Evolutionary conservation across 2,797 vertebrate species (phyloP).

Genomic region (Alouatta caraya): DNA sequence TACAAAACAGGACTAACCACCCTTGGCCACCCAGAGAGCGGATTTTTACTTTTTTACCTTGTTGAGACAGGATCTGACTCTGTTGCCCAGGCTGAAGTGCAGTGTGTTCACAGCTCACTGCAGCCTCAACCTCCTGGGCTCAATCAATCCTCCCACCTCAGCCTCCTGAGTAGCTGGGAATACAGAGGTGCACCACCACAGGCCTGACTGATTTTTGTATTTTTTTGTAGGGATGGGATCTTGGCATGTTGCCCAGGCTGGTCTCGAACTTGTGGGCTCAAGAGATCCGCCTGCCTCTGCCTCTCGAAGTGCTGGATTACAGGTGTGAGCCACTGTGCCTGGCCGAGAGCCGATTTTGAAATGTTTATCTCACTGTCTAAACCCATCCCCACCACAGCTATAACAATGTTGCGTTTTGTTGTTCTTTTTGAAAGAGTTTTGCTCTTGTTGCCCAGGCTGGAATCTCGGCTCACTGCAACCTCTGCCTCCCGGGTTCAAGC

Average conservation of each 20-base stretch:
- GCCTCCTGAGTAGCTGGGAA: not conserved
- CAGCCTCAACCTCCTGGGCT: not conserved
- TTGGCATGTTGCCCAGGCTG: not conserved
- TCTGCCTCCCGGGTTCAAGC: not conserved
- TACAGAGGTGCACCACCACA: not conserved
- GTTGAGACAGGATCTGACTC: not conserved
- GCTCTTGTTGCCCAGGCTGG: not conserved
- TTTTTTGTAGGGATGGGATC: not conserved
- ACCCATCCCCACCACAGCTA: no score
- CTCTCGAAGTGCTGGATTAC: not conserved
- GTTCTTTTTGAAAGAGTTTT: not conserved
- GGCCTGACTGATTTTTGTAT: not conserved
- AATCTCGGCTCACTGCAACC: not conserved
- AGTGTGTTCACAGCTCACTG: not conserved
- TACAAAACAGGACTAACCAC: not conserved
- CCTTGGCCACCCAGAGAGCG: not conserved
- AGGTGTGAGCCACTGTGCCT: not conserved
- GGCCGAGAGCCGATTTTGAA: not conserved
- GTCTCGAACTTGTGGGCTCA: not conserved
- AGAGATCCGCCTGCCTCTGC: not conserved
- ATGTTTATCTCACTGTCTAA: accelerated
- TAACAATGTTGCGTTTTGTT: accelerated
- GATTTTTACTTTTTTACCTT: not conserved
- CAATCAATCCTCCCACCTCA: not conserved
- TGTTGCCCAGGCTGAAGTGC: not conserved